Evolutionary conservation across 2,888 invertebrate genomes (phyloP), one percentile per base, ranked within the genome.

Genomic region (Platypus cylindrus): DNA sequence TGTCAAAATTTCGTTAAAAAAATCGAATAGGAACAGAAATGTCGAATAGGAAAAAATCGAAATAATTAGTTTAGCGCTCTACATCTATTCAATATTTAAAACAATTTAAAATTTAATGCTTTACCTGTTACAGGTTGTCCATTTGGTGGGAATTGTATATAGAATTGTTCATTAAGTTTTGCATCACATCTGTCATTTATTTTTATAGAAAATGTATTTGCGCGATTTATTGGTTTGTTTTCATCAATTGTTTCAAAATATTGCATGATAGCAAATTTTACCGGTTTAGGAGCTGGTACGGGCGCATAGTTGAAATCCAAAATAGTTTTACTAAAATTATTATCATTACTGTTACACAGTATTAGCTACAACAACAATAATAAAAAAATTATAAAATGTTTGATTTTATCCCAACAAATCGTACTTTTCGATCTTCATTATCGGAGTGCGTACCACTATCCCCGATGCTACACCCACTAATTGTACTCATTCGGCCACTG

Each of bases 401-500:
- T 24, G 4, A 11, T 11, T 24, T 9, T 3, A 24, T 4, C 24
- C 3, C n/a, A 20, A 20, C 9, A 20, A 20, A 24, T 24, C 4
- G 4, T 43, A 53, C 68, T 55, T 68, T 66, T 43, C 81, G 73
- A 35, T 85, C 85, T 43, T 86, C 86, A 34, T 75, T 74, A 56
- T 86, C 86, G 0, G 86, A 86, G 53, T 84, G 84, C 0, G 84
- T 82, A 35, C 86, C 85, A 52, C 83, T 84, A 50, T 87, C 87
- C 0, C 82, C 83, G 0, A 82, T 67, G 49, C 85, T 85, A 18
- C 78, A 76, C 3, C 80, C 83, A 48, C 84, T 84, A 7, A 79
- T 79, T 2, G 82, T 85, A 50, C 86, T 86, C 56, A 84, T 71
- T 8, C 84, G 71, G 0, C 85, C 85, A 0, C 84, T 84, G 0